phyloP scores from a whole-genome alignment of 2,113 vertebrate species.

The Cricetomys ansorgei region DNA sequence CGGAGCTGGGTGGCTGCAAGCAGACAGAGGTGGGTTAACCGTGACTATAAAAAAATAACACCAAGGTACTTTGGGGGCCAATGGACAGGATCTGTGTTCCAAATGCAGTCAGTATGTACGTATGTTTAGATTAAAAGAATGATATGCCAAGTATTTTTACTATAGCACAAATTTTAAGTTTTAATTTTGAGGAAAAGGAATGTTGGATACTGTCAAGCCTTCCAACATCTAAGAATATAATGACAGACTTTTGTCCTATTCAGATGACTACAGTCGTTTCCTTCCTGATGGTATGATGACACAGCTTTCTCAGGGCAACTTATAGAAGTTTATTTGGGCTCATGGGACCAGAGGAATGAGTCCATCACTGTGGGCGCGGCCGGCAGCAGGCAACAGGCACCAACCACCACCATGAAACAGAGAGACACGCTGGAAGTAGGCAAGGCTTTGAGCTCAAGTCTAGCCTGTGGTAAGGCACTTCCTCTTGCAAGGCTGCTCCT shows the following conservation, averaged over 20 bases:
- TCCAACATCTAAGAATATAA: not conserved
- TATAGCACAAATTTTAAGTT: not conserved
- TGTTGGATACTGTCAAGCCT: not conserved
- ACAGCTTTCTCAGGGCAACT: not conserved
- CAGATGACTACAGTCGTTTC: not conserved
- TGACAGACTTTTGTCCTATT: not conserved
- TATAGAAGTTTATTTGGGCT: not conserved
- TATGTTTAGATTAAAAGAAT: not conserved
- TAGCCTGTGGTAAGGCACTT: not conserved
- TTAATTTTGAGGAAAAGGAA: not conserved
- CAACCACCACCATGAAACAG: not conserved
- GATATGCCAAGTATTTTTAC: not conserved
- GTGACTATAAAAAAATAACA: not conserved
- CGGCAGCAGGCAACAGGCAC: not conserved
- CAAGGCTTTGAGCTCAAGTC: not conserved
- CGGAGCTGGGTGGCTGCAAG: not conserved
- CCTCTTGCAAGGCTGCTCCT: not conserved
- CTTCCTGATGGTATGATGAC: not conserved
- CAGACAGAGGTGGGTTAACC: not conserved
- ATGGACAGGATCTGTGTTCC: not conserved
- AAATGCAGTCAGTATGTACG: not conserved
- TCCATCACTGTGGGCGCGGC: not conserved
- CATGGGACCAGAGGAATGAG: not conserved
- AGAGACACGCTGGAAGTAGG: not conserved
- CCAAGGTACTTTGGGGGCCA: not conserved